Conservation (phyloP, 1,140 invertebrate genomes). For the Drosophila murphyi region DNA sequence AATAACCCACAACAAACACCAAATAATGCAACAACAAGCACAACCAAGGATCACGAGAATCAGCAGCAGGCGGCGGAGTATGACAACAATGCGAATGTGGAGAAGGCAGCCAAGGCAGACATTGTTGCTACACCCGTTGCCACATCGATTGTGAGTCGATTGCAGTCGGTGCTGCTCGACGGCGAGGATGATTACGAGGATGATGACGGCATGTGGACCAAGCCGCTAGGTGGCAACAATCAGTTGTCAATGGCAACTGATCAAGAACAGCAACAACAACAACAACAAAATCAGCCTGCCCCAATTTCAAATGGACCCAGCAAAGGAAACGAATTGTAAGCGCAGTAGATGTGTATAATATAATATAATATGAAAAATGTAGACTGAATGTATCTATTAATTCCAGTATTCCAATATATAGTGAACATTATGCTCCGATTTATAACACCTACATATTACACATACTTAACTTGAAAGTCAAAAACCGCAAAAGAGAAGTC, state of each 20-base stretch:
- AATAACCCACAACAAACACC: not conserved
- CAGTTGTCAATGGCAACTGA: slow-evolving; percentile 18
- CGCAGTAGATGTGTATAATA: not conserved
- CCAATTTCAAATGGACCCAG: slow-evolving; percentile 65
- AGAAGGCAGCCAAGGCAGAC: slow-evolving; percentile 56
- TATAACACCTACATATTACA: no score
- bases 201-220: slow-evolving; percentile 83
- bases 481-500: no score
- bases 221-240: slow-evolving; percentile 64
- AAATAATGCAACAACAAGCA: slow-evolving; percentile 4
- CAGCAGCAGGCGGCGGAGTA: slow-evolving; percentile 65
- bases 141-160: slow-evolving; percentile 63
- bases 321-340: slow-evolving; percentile 73
- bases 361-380: no score
- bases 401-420: no score
- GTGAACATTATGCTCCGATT: no score
- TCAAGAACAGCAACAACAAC: slow-evolving; percentile 16
- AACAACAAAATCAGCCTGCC: slow-evolving; percentile 29
- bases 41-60: slow-evolving; percentile 23
- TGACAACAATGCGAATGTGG: slow-evolving; percentile 82
- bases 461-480: no score
- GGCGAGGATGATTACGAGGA: slow-evolving; percentile 81
- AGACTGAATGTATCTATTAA: no score
- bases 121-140: slow-evolving; percentile 15
- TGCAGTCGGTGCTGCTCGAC: slow-evolving; percentile 73